Evolutionary conservation across 2,797 vertebrate genomes (phyloP).

Genomic region (Gobionotothen gibberifrons): DNA sequence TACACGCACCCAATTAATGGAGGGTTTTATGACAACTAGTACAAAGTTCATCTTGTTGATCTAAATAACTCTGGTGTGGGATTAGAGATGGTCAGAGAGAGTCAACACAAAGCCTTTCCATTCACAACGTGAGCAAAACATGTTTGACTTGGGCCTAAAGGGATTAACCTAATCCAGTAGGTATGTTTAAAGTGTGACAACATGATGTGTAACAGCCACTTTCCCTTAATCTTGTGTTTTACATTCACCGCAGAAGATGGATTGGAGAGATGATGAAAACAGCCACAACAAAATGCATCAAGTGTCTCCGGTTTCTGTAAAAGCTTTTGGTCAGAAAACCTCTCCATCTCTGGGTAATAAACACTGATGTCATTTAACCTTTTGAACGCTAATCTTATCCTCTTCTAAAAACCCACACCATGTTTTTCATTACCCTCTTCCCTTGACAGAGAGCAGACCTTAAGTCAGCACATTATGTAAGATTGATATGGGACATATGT

Average conservation of each 20-base stretch:
- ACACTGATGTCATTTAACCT: constrained; percentile 40
- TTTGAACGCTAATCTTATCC: constrained; percentile 53
- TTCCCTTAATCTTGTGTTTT: constrained; percentile 26
- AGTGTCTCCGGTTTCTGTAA: constrained; percentile 23
- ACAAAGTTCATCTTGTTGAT: constrained; percentile 44
- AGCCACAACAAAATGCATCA: constrained; percentile 10
- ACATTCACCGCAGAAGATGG: constrained; percentile 36
- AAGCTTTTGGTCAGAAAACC: constrained; percentile 9
- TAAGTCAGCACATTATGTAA: constrained; percentile 50
- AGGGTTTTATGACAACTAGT: constrained; percentile 37
- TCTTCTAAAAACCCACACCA: constrained; percentile 25
- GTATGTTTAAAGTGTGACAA: constrained; percentile 6
- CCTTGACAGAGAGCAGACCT: constrained; percentile 53
- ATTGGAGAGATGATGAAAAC: constrained; percentile 31
- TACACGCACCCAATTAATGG: constrained; percentile 30
- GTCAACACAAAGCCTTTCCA: constrained; percentile 1
- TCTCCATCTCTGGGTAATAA: constrained; percentile 44
- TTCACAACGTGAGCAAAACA: constrained; percentile 25
- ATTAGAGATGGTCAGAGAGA: not conserved
- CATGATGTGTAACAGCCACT: not conserved
- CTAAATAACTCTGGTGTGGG: constrained; percentile 5
- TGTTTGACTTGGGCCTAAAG: constrained; percentile 13
- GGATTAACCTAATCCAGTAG: constrained; percentile 42
- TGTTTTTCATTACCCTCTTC: constrained; percentile 61
- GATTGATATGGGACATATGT: constrained; percentile 50